A percentile compares a stretch with the other conserved stretches of the same genome.
Evolutionary conservation across 2,113 vertebrate genomes (phyloP).

Genomic region (Prolemur simus): DNA sequence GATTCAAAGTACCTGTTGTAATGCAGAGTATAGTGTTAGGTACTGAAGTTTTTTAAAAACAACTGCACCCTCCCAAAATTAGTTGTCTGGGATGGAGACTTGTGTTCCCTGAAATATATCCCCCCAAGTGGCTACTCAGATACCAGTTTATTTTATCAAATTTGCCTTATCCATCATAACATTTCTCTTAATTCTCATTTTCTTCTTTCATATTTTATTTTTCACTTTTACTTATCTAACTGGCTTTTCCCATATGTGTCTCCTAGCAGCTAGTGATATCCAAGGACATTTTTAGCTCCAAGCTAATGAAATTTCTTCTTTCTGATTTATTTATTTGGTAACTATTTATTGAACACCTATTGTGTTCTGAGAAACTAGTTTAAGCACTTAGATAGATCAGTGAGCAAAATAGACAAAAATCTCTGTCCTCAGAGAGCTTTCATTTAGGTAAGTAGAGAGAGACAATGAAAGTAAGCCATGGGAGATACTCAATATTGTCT

Average conservation of each 20-base stretch:
- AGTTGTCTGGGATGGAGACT: not conserved
- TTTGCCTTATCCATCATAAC: not conserved
- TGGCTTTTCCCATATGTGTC: not conserved
- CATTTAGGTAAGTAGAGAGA: not conserved
- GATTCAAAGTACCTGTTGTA: not conserved
- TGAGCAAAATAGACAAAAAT: slow-evolving; percentile 6
- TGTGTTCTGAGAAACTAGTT: not conserved
- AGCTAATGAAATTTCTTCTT: not conserved
- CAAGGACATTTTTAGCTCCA: not conserved
- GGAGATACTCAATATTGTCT: not conserved
- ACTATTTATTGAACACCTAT: not conserved
- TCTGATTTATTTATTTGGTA: not conserved
- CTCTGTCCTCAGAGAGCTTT: not conserved
- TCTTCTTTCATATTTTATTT: slow-evolving; percentile 13
- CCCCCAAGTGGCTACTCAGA: not conserved
- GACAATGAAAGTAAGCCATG: not conserved
- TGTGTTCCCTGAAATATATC: not conserved
- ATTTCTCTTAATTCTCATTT: slow-evolving; percentile 36
- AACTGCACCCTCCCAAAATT: not conserved
- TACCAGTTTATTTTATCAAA: not conserved
- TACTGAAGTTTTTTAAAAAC: not conserved
- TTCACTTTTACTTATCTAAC: not conserved
- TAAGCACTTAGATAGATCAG: not conserved
- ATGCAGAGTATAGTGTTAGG: not conserved
- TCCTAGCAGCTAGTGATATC: not conserved